Conservation (phyloP, 2,113 vertebrate species). For the Sclerurus mexicanus region DNA sequence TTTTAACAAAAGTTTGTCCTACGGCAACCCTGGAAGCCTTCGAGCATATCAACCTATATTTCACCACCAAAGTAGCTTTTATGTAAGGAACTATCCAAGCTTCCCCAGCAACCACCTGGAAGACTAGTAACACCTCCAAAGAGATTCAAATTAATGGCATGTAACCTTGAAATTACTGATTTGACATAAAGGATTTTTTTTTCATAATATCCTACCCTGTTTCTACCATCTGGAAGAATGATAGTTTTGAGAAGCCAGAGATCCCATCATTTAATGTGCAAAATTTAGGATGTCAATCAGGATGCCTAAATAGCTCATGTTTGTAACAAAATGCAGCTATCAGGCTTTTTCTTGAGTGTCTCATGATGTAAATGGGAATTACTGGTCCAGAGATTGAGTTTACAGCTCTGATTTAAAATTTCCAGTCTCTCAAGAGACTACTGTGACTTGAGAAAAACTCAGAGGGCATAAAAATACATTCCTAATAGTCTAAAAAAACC, state of each 20-base stretch:
- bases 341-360: not conserved
- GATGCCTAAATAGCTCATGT: not conserved
- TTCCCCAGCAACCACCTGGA: not conserved
- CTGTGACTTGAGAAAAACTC: not conserved
- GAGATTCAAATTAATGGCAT: not conserved
- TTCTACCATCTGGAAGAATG: not conserved
- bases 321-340: not conserved
- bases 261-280: not conserved
- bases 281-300: not conserved
- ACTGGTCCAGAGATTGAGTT: not conserved
- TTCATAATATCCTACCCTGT: not conserved
- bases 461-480: not conserved
- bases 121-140: not conserved
- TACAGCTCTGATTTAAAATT: slow-evolving; percentile 10
- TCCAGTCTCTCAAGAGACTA: not conserved
- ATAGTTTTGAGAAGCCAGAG: not conserved
- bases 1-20: slow-evolving; percentile 39
- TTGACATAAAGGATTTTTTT: not conserved
- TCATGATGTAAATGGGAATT: not conserved
- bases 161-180: not conserved
- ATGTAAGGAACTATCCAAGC: not conserved
- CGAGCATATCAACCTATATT: slow-evolving; percentile 20
- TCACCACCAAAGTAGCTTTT: not conserved
- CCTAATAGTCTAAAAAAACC: not conserved
- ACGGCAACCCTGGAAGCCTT: not conserved